These are phyloP conservation scores for Eupithecia vulgata DNA, from an alignment of 2,888 invertebrate genomes.

Conservation along the genomic window DNA sequence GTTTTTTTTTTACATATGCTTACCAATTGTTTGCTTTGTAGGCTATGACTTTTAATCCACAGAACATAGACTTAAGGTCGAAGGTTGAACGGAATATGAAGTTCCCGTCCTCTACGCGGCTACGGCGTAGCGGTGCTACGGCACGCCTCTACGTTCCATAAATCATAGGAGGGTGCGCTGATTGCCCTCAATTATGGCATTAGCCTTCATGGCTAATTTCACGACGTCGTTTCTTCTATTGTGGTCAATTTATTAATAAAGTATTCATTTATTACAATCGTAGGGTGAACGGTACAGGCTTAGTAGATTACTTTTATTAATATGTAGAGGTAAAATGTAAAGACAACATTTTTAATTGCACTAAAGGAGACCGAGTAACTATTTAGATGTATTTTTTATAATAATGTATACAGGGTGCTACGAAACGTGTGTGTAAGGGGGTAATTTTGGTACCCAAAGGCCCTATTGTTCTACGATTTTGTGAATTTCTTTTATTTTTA, in stretches of 20 bases:
- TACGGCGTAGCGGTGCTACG: constrained; percentile 20
- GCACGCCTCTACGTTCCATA: constrained; percentile 53
- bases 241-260: constrained; percentile 37
- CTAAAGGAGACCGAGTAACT: neutral
- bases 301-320: neutral
- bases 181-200: constrained; percentile 82
- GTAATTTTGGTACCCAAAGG: too few relatives aligned
- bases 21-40: neutral
- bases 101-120: constrained; percentile 18
- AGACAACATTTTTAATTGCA: neutral
- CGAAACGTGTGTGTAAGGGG: too few relatives aligned
- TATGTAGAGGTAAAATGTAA: neutral
- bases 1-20: constrained; percentile 4
- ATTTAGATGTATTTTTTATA: neutral
- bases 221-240: constrained; percentile 50
- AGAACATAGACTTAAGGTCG: neutral
- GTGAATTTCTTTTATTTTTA: too few relatives aligned
- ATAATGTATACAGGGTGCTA: neutral
- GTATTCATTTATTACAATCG: constrained; percentile 26
- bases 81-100: neutral
- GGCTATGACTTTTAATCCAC: neutral
- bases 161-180: constrained; percentile 75
- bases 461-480: too few relatives aligned
- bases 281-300: neutral
- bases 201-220: constrained; percentile 80